phyloP scores from a whole-genome alignment of 2,888 invertebrate genomes.

The Lycophotia porphyrea region DNA sequence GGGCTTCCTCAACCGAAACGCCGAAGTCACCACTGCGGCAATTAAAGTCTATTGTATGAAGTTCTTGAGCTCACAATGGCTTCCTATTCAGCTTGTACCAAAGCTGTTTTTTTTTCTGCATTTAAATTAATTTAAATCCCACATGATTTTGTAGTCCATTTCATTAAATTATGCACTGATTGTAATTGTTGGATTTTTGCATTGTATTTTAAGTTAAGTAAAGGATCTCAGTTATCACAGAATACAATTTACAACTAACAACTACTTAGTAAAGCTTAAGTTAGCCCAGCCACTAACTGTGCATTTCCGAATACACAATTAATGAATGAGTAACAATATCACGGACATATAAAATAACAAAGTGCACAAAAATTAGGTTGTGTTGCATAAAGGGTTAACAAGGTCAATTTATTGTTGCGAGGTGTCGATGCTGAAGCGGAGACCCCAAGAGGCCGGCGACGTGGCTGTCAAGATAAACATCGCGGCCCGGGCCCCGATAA shows the following conservation, averaged over 20 bases:
- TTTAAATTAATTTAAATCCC: background rate
- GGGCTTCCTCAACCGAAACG: background rate
- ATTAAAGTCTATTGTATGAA: slow-evolving; percentile 6
- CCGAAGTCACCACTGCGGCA: background rate
- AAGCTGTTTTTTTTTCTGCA: background rate
- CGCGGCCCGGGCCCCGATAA: slow-evolving; percentile 80
- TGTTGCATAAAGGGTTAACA: slow-evolving; percentile 77
- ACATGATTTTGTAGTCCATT: background rate
- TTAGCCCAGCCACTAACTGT: no score
- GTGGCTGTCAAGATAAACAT: slow-evolving; percentile 86
- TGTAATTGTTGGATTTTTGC: background rate
- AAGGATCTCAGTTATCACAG: background rate
- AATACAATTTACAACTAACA: background rate
- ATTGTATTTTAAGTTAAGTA: background rate
- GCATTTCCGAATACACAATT: background rate
- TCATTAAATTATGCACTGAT: background rate
- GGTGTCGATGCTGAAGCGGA: slow-evolving; percentile 85
- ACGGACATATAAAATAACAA: slow-evolving; percentile 39
- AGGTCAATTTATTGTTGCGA: slow-evolving; percentile 82
- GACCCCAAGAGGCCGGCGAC: slow-evolving; percentile 81
- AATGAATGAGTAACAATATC: slow-evolving; percentile 11
- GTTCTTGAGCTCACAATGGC: background rate
- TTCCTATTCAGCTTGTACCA: background rate
- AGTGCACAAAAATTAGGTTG: slow-evolving; percentile 66
- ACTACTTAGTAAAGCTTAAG: background rate